Percentiles rank a stretch among this genome's conserved stretches.
Evolutionary conservation across 2,113 vertebrate species (phyloP).

Genomic region (Microtus ochrogaster): DNA sequence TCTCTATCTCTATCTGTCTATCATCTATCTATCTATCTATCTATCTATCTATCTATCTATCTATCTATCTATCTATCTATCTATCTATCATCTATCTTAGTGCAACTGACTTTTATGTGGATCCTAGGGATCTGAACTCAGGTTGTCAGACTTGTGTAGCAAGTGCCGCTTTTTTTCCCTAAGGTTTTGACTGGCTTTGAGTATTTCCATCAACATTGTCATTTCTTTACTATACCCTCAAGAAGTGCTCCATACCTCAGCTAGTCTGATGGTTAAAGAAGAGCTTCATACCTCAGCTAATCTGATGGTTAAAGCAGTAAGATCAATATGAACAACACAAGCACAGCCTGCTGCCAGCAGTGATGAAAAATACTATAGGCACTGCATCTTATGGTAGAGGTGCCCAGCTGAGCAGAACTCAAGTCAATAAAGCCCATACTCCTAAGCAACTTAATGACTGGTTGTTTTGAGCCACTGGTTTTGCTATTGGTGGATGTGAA

Average conservation of each 20-base stretch:
- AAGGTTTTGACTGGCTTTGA: neutral
- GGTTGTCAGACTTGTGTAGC: neutral
- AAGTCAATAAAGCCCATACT: neutral
- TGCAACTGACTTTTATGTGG: neutral
- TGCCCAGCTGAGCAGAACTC: neutral
- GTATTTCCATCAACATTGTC: neutral
- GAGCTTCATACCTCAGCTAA: neutral
- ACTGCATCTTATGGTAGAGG: neutral
- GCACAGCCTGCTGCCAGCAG: neutral
- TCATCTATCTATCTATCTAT: too few species aligned
- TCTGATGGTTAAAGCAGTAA: neutral
- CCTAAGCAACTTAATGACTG: neutral
- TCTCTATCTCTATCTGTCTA: too few species aligned
- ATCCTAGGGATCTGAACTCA: neutral
- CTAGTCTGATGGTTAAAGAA: neutral
- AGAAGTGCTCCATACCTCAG: neutral
- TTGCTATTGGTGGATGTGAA: neutral
- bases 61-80: too few species aligned
- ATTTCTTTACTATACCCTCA: neutral
- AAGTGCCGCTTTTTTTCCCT: neutral
- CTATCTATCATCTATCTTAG: too few species aligned
- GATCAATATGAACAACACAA: neutral
- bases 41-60: too few species aligned
- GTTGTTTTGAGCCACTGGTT: neutral
- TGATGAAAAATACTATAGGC: neutral